Evolutionary conservation across 2,113 vertebrate species (phyloP), one percentile per base, ranked within the genome.

Genomic region (Chrysochloris asiatica): DNA sequence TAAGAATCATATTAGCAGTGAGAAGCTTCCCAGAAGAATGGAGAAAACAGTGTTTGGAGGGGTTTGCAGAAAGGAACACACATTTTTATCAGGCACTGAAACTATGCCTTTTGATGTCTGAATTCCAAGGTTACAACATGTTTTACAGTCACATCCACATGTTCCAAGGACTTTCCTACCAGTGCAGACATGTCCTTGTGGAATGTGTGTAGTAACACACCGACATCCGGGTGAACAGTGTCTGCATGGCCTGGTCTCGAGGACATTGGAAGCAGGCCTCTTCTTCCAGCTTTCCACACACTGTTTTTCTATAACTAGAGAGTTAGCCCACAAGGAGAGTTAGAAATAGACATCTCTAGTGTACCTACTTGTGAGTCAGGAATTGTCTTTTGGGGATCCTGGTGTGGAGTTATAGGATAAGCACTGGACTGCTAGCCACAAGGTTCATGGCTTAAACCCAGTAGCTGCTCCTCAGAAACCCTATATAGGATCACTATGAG

Each of bases 71-170:
- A 90, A 96, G 92, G 91, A 95, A 93, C 77, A 10, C 87, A 90
- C 85, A 94, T 96, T 96, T 97, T 97, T 96, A 97, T 96, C 94
- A 97, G 97, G 88, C 91, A 93, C 94, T 78, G 89, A 96, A 93
- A 94, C 93, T 93, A 97, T 97, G 78, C 94, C 96, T 97, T 97
- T 97, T 98, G 95, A 95, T 96, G 95, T 97, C 48, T 54, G 73
- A 89, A 91, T 97, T 96, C 95, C 96, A 95, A 94, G 72, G 76
- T 95, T 94, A 90, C 0, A 1, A 91, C 63, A 73, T 88, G 84
- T 91, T 92, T 96, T 93, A 96, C 91, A 91, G 92, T 76, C 88
- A 72, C 67, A 91, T 16, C 50, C 86, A 92, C 76, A 71, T 93
- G 92, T 92, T 92, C 80, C 48, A 61, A 67, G 86, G 88, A 81